Percentiles rank a stretch among this genome's conserved stretches.
phyloP scores from a whole-genome alignment of 2,113 vertebrate species.

The Hydrolagus affinis region DNA sequence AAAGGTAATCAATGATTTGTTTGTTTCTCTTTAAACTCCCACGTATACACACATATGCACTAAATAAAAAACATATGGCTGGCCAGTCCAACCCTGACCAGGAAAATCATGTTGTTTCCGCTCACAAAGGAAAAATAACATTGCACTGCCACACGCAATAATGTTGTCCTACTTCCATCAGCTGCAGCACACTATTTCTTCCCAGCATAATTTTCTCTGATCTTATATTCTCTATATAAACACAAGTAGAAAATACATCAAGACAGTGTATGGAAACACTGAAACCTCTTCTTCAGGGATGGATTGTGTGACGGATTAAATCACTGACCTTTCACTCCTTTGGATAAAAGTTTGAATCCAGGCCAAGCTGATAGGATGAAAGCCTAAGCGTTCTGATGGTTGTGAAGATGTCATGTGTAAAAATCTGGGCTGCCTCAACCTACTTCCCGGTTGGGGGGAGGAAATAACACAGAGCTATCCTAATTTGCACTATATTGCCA shows the following conservation, averaged over 20 bases:
- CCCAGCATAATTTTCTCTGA: neutral
- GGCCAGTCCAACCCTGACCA: neutral
- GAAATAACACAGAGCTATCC: neutral
- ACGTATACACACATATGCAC: neutral
- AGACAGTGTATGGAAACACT: neutral
- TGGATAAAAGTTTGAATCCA: neutral
- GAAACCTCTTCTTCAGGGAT: neutral
- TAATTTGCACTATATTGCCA: neutral
- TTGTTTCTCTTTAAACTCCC: neutral
- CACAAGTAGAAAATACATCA: neutral
- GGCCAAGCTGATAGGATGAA: neutral
- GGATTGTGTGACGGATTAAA: neutral
- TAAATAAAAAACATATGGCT: constrained; percentile 21
- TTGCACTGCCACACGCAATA: neutral
- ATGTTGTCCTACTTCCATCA: neutral
- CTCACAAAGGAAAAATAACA: constrained; percentile 9
- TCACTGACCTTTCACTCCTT: neutral
- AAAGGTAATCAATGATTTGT: neutral
- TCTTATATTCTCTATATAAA: no score
- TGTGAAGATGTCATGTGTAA: neutral
- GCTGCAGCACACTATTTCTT: neutral
- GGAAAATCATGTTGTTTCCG: neutral
- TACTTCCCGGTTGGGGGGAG: neutral
- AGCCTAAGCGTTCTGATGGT: no score
- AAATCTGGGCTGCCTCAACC: neutral